phyloP scores from a whole-genome alignment of 2,113 vertebrate species.

The Dendropsophus ebraccatus region DNA sequence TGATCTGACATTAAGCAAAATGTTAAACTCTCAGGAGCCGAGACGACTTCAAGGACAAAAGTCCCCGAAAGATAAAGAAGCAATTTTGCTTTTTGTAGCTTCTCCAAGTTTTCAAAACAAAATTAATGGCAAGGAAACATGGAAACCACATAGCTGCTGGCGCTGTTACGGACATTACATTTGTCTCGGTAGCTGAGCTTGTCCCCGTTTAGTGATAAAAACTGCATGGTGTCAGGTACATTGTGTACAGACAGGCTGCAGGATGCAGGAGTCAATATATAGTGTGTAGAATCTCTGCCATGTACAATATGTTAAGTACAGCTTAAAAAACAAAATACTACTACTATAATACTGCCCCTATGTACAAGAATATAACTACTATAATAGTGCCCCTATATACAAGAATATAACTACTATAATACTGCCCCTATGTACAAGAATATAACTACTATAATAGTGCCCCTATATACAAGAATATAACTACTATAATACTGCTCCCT shows the following conservation, averaged over 20 bases:
- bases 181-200: neutral
- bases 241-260: conserved; percentile 11
- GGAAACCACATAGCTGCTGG: neutral
- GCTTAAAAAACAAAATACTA: neutral
- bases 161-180: neutral
- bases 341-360: conserved; percentile 15
- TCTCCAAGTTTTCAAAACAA: neutral
- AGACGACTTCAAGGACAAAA: neutral
- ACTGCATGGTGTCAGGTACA: neutral
- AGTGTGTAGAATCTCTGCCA: neutral
- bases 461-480: neutral
- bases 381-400: conserved; percentile 2
- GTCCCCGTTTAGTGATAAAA: neutral
- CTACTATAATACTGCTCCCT: too few relatives aligned
- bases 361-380: conserved; percentile 11
- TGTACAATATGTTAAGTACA: neutral
- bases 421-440: neutral
- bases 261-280: neutral
- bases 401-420: conserved; percentile 18
- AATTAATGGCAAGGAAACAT: neutral
- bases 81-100: neutral
- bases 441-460: conserved; percentile 21
- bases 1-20: neutral
- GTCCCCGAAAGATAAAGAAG: neutral
- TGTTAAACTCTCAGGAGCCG: neutral